Conservation (phyloP, 2,113 vertebrate species). For the Progne subis region DNA sequence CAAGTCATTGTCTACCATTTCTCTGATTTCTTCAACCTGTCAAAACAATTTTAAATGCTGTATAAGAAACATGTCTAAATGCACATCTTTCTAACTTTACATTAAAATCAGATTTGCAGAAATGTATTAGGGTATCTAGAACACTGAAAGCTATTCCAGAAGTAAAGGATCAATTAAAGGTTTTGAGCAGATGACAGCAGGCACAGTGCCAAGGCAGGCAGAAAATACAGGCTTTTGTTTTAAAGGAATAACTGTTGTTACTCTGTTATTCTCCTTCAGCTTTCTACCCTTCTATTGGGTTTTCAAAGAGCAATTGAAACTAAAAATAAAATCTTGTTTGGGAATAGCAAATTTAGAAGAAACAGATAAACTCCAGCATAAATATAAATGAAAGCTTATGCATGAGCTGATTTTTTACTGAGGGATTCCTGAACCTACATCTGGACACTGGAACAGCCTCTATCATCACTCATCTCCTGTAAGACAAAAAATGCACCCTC, state of each 20-base stretch:
- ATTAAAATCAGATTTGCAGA: neutral
- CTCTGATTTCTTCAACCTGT: slow-evolving; percentile 97
- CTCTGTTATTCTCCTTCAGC: neutral
- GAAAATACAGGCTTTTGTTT: neutral
- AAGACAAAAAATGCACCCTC: neutral
- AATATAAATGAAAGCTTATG: neutral
- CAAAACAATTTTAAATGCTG: slow-evolving; percentile 40
- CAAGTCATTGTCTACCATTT: slow-evolving; percentile 98
- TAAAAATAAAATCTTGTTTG: neutral
- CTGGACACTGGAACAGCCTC: neutral
- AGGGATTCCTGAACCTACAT: neutral
- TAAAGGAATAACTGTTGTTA: neutral
- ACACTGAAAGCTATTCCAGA: neutral
- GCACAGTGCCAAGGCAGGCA: neutral
- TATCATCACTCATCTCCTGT: neutral
- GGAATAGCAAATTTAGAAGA: neutral
- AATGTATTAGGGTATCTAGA: neutral
- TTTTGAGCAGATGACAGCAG: neutral
- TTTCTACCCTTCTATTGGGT: neutral
- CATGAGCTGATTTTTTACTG: neutral
- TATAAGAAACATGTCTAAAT: neutral
- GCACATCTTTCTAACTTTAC: neutral
- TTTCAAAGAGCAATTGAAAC: neutral
- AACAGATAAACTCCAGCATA: neutral
- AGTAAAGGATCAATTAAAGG: neutral